phyloP scores from a whole-genome alignment of 2,113 vertebrate species.

The Epinephelus fuscoguttatus region DNA sequence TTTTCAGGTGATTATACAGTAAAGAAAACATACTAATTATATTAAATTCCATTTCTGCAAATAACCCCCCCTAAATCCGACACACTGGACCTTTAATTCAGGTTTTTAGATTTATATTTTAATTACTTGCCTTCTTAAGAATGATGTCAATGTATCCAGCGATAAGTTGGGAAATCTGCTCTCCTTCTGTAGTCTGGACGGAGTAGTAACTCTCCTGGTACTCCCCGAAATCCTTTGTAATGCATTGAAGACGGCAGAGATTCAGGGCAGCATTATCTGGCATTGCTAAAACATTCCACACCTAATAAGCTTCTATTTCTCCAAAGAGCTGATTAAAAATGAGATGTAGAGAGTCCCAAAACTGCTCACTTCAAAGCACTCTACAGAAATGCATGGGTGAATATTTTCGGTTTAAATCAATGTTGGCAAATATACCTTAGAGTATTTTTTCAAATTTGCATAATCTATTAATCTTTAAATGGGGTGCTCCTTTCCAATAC shows the following conservation, averaged over 20 bases:
- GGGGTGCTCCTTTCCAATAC: constrained; percentile 16
- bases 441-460: constrained; percentile 50
- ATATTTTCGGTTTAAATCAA: constrained; percentile 58
- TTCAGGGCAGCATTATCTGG: constrained; percentile 25
- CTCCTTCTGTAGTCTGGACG: constrained; percentile 98
- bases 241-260: constrained; percentile 28
- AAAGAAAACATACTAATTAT: no score
- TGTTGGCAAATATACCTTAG: constrained; percentile 57
- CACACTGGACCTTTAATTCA: not conserved
- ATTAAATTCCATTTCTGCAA: no score
- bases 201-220: constrained; percentile 99
- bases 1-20: no score
- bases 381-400: constrained; percentile 30
- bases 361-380: constrained; percentile 55
- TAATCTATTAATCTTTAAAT: constrained; percentile 64
- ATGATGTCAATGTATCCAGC: constrained; percentile 99
- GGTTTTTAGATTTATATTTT: not conserved
- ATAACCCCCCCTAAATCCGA: no score
- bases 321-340: constrained; percentile 59
- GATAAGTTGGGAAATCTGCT: constrained; percentile 98
- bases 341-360: constrained; percentile 31
- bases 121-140: constrained; percentile 93
- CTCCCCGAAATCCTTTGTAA: constrained; percentile 94
- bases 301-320: constrained; percentile 30
- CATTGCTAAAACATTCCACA: constrained; percentile 9